Conservation (phyloP, 2,113 vertebrate genomes). For the Pelobates fuscus region DNA sequence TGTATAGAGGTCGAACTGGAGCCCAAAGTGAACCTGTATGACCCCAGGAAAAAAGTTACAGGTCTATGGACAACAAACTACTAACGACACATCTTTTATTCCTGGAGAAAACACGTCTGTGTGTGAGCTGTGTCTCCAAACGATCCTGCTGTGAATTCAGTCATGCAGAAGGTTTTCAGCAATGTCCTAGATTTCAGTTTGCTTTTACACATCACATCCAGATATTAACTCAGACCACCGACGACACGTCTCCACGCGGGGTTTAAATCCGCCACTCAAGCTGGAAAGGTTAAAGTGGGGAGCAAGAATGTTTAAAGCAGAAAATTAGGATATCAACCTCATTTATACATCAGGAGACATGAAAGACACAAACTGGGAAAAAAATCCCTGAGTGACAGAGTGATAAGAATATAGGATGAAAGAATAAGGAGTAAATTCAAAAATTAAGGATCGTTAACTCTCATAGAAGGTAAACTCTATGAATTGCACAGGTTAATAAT, state of each 20-base stretch:
- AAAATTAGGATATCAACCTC: background rate
- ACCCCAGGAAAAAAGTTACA: background rate
- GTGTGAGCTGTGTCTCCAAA: background rate
- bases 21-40: background rate
- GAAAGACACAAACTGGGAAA: background rate
- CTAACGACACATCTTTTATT: too few relatives aligned
- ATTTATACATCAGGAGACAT: background rate
- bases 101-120: too few relatives aligned
- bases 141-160: background rate
- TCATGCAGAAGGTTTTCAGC: conserved; percentile 1
- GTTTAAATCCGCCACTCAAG: background rate
- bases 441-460: too few relatives aligned
- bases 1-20: too few relatives aligned
- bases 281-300: background rate
- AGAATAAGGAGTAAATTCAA: too few relatives aligned
- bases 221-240: background rate
- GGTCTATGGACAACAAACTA: too few relatives aligned
- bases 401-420: too few relatives aligned
- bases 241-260: background rate
- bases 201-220: background rate
- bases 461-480: too few relatives aligned
- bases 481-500: too few relatives aligned
- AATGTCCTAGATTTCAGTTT: conserved; percentile 15
- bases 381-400: too few relatives aligned
- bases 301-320: background rate